Base-by-base conservation (phyloP, 1,140 invertebrate species). In the Drosophila funebris region DNA sequence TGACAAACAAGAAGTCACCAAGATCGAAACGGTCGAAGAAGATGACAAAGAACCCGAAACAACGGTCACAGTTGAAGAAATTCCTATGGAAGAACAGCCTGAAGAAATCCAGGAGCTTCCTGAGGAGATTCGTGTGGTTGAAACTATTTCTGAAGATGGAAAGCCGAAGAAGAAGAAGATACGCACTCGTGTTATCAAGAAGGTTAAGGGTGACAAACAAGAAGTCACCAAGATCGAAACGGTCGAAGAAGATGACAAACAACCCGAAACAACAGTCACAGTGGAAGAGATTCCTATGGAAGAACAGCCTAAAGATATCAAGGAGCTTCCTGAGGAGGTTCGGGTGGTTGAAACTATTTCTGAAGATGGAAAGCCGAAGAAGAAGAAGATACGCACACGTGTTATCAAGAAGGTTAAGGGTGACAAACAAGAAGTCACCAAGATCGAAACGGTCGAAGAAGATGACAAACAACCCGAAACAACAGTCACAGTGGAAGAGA, bases 361-460 rank as follows among this genome's bases (percentile, higher is more conserved):
- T 5, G 81, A 85, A 67, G 84, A 85, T 39, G 91, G 92, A 2
- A 90, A 90, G 43, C 90, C 85, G 0, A 92, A 67, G 36, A 76
- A 72, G 44, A 90, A 72, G 92, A 90, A 56, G 57, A 82, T 90
- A n/a, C 80, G 91, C 60, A 90, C 92, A 68, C 64, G 79, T 43
- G 61, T 92, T 2, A 92, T 92, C 16, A 90, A 92, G 64, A 82
- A 73, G 48, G n/a, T 56, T 29, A 58, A 58, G 29, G 60, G 74
- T 18, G 24, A 66, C 53, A 76, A 78, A 29, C 43, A 67, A 62
- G 68, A 93, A 82, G 89, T 92, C 3, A 93, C 91, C 7, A 92
- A 93, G 87, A 92, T 93, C 56, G 91, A 92, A n/a, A 92, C 93
- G 16, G 77, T 93, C 44, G 91, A 93, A 84, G 92, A 93, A 80